Evolutionary conservation across 2,888 invertebrate species (phyloP), one percentile per base, ranked within the genome.

Genomic region (Trichogramma evanescens): DNA sequence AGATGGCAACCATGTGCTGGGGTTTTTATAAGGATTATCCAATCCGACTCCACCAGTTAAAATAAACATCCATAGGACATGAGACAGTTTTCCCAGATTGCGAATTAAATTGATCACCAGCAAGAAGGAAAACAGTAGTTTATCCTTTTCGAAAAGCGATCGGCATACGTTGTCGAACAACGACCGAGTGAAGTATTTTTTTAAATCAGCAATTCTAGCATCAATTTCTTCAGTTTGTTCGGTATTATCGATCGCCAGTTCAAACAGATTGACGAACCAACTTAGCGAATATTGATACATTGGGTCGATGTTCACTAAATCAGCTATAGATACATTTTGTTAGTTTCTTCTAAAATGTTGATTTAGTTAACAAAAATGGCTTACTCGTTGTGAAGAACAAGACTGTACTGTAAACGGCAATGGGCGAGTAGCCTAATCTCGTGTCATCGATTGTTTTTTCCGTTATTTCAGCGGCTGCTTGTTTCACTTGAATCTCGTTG

Each of bases 201-300:
- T 86, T 64, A 97, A 80, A 75, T 91, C 90, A 45, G 79, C 77
- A 44, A 95, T 80, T 54, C 95, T 83, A 65, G 85, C 82, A 0
- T 82, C 81, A 8, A 96, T 87, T 65, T 89, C 88, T 66, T 95
- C 94, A n/a, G 86, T 86, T 69, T 87, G 87, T 70, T 91, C 90
- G 0, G 92, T 91, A 68, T 90, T 89, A 67, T 94, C 93, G 62
- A 96, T 95, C 26, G 93, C 86, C 52, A 86, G 81, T 68, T 88
- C 87, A 77, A 91, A 97, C 41, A 96, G 82, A 67, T 90, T 89
- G 71, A 96, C 91, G 77, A 95, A 96, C 96, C 96, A 97, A 3
- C 85, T 85, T 69, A 97, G 80, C 0, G 95, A 95, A 77, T 95
- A 97, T 76, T 96, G 95, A 78, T 97, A 97, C 96, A 96, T 96